Percentiles rank a stretch among this genome's conserved stretches.
Evolutionary conservation across 1,140 invertebrate species (phyloP).

Genomic region (Pachypeltis micranthus): DNA sequence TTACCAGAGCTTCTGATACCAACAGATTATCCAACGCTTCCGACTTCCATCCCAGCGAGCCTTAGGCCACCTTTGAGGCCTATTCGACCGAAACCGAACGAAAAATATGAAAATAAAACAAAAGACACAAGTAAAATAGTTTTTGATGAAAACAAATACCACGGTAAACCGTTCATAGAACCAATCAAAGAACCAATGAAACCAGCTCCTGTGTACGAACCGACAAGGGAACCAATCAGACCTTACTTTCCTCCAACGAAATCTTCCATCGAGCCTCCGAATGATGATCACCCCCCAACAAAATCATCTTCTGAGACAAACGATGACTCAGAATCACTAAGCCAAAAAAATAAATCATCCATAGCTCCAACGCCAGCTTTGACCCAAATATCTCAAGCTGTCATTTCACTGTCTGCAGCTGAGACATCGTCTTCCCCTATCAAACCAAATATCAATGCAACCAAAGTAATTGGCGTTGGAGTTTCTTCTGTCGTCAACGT

Average conservation of each 20-base stretch:
- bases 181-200: not conserved
- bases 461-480: slow-evolving; percentile 8
- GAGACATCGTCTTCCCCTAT: not conserved
- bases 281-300: not conserved
- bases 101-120: slow-evolving; percentile 38
- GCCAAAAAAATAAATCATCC: too few relatives aligned
- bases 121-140: slow-evolving; percentile 6
- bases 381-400: not conserved
- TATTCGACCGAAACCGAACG: slow-evolving; percentile 36
- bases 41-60: not conserved
- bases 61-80: slow-evolving; percentile 5
- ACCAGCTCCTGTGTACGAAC: not conserved
- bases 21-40: slow-evolving; percentile 8
- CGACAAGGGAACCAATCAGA: not conserved
- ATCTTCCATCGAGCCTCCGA: not conserved
- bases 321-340: too few relatives aligned
- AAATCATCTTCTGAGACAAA: too few relatives aligned
- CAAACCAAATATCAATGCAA: slow-evolving; percentile 12
- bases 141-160: not conserved
- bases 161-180: not conserved
- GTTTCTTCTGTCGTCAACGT: slow-evolving; percentile 8
- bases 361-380: not conserved
- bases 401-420: not conserved
- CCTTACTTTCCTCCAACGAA: not conserved
- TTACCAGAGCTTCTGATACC: slow-evolving; percentile 63